phyloP scores from a whole-genome alignment of 2,113 vertebrate species.

The Leptobrachium leishanense region DNA sequence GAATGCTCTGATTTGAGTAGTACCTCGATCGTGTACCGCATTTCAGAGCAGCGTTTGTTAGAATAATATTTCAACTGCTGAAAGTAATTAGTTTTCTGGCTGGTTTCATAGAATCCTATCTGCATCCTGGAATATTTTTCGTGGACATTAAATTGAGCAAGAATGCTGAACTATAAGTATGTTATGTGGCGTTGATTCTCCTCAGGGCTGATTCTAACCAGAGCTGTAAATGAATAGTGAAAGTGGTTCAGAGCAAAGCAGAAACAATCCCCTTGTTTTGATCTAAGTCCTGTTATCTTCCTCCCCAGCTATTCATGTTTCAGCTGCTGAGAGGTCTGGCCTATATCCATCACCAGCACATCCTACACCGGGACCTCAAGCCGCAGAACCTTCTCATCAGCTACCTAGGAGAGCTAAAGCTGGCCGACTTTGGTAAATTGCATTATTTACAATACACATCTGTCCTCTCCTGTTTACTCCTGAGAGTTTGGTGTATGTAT shows the following conservation, averaged over 20 bases:
- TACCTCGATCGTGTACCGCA: background rate
- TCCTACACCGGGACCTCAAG: constrained; percentile 91
- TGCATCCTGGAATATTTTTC: background rate
- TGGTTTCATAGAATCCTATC: background rate
- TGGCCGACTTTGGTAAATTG: constrained; percentile 86
- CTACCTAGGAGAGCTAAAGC: constrained; percentile 89
- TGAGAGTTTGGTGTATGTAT: too few species aligned
- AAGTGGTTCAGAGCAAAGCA: constrained; percentile 17
- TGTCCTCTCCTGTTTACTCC: too few species aligned
- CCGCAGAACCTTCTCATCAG: constrained; percentile 93
- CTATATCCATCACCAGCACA: constrained; percentile 82
- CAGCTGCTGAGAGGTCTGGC: constrained; percentile 83
- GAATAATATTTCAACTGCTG: background rate
- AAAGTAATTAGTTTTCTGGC: background rate
- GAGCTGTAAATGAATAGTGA: constrained; percentile 5
- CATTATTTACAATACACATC: background rate
- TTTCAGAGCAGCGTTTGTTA: background rate
- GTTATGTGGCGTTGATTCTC: constrained; percentile 12
- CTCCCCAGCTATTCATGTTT: constrained; percentile 86
- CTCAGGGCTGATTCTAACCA: constrained; percentile 16
- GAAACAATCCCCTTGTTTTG: constrained; percentile 22
- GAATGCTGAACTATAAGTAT: background rate
- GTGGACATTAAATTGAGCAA: background rate
- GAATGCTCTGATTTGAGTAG: background rate
- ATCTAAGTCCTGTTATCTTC: constrained; percentile 52